Evolutionary conservation across 2,113 vertebrate species (phyloP), one percentile per base, ranked within the genome.

Genomic region (Hyla sarda): DNA sequence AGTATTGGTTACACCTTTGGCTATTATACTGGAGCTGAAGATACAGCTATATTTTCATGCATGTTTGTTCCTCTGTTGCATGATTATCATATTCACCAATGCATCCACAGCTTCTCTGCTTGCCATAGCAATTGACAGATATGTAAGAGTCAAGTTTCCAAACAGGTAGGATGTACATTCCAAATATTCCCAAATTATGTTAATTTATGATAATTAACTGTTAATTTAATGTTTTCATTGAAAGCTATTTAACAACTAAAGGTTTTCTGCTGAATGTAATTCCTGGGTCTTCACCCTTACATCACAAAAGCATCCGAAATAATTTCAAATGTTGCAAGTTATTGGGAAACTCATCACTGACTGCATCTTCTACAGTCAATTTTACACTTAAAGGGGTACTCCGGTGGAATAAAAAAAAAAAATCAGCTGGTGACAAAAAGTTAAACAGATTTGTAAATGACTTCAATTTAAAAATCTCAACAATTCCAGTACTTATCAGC

Each of bases 121-220:
- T 60, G 96, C 96, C 84, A 97, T 98, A 7, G 94, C 97, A 0
- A 80, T 97, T 76, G 97, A 97, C 89, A 92, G 96, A 17, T 97
- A 91, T 90, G 93, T 98, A 76, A 90, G 95, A 0, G 95, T 97
- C 28, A 94, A 90, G 87, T 88, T 95, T 58, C 96, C 92, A 0
- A 86, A 92, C 89, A 93, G 93, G 95, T 96, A 90, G n/a, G n/a
- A n/a, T 25, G 11, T 41, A 78, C 58, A 1, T 62, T 62, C n/a
- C n/a, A n/a, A n/a, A 19, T 5, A 16, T 54, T 17, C 21, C 17
- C 52, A 54, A 54, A 17, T 17, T 54, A 54, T 54, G 6, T 19
- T 54, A 2, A 54, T 19, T 54, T 2, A 10, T 21, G 17, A 23
- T 9, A 23, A 8, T 58, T n/a, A n/a, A n/a, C n/a, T n/a, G n/a